phyloP scores from a whole-genome alignment of 2,113 vertebrate species.

The Hippoglossus stenolepis region DNA sequence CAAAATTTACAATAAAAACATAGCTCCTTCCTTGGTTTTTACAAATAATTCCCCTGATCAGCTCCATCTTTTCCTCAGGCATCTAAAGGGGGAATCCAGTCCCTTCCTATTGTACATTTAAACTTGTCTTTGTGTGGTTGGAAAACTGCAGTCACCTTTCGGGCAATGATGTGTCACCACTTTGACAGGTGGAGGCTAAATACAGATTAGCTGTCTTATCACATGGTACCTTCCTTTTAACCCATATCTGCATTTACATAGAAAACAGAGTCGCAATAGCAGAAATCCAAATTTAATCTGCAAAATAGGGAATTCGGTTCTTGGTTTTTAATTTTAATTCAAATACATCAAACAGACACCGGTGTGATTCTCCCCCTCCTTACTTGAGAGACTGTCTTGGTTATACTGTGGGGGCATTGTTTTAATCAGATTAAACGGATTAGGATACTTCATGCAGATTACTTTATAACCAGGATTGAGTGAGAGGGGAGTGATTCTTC shows the following conservation, averaged over 20 bases:
- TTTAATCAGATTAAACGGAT: slow-evolving; percentile 89
- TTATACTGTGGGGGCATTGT: slow-evolving; percentile 47
- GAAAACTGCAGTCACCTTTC: slow-evolving; percentile 54
- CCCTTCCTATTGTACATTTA: neutral
- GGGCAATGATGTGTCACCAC: slow-evolving; percentile 51
- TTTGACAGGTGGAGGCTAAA: slow-evolving; percentile 79
- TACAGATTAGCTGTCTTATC: slow-evolving; percentile 79
- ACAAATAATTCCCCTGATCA: neutral
- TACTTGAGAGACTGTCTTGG: slow-evolving; percentile 22
- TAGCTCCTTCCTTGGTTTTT: neutral
- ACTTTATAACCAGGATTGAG: slow-evolving; percentile 89
- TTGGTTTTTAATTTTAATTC: neutral
- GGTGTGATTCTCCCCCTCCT: slow-evolving; percentile 9
- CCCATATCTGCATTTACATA: slow-evolving; percentile 32
- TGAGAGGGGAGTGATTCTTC: slow-evolving; percentile 75
- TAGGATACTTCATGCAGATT: slow-evolving; percentile 83
- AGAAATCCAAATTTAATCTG: neutral
- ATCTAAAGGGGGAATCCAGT: neutral
- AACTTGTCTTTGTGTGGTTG: neutral
- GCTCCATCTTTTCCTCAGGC: too few relatives aligned
- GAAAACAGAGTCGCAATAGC: neutral
- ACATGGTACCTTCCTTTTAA: slow-evolving; percentile 50
- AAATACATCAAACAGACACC: slow-evolving; percentile 20
- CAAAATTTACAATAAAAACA: neutral
- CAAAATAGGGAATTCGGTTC: neutral